Evolutionary conservation across 2,888 invertebrate genomes (phyloP).

Genomic region (Thymelicus acteon): DNA sequence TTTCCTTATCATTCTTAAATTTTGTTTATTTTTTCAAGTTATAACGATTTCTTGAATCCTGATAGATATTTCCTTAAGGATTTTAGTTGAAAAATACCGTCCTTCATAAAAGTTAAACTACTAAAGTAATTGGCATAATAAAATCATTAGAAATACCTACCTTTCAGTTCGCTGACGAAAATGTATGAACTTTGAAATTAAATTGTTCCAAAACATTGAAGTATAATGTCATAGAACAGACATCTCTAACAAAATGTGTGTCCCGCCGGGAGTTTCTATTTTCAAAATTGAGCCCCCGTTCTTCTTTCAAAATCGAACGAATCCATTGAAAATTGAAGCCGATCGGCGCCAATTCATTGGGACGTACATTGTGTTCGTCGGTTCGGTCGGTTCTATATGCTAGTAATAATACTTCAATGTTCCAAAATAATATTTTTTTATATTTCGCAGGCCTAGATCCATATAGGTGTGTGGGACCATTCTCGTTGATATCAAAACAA

Average conservation of each 20-base stretch:
- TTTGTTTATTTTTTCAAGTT: neutral
- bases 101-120: constrained; percentile 57
- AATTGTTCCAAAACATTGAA: too few relatives aligned
- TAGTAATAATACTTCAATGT: neutral
- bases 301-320: too few relatives aligned
- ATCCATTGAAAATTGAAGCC: too few relatives aligned
- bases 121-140: constrained; percentile 47
- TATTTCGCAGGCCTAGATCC: constrained; percentile 69
- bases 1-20: too few relatives aligned
- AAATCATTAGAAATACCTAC: constrained; percentile 4
- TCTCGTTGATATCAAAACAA: constrained; percentile 76
- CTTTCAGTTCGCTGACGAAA: neutral
- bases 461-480: constrained; percentile 79
- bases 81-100: constrained; percentile 66
- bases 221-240: too few relatives aligned
- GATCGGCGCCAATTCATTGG: too few relatives aligned
- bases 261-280: too few relatives aligned
- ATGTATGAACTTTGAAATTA: neutral
- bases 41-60: neutral
- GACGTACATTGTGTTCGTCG: too few relatives aligned
- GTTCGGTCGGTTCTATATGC: too few relatives aligned
- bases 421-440: constrained; percentile 17
- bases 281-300: too few relatives aligned
- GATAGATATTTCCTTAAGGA: constrained; percentile 49
- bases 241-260: too few relatives aligned